These are phyloP conservation scores for Lepas anatifera DNA, from an alignment of 2,888 invertebrate species.

Conservation along the genomic window DNA sequence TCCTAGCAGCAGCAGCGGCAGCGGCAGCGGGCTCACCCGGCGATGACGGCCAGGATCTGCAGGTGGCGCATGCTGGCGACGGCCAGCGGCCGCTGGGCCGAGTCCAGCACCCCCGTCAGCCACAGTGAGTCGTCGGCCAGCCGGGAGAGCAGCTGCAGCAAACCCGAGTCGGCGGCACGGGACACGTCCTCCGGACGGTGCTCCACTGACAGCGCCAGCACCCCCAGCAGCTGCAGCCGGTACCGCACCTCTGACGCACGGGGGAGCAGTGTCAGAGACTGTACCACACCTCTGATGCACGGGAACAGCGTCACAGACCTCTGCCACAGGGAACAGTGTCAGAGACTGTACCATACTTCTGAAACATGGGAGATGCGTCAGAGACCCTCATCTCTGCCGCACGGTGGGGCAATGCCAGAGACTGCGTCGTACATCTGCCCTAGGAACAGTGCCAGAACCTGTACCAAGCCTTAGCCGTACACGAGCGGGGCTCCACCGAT, in stretches of 20 bases:
- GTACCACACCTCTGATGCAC: background rate
- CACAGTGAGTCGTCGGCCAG: conserved; percentile 29
- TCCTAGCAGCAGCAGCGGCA: too few species aligned
- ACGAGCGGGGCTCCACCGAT: too few species aligned
- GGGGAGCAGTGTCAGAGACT: too few species aligned
- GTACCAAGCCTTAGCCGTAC: too few species aligned
- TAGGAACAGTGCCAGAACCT: too few species aligned
- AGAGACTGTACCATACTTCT: too few species aligned
- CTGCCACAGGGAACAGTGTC: too few species aligned
- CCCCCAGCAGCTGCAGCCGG: conserved; percentile 38
- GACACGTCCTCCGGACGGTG: conserved; percentile 43
- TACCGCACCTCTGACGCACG: conserved; percentile 31
- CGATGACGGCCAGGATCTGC: conserved; percentile 44
- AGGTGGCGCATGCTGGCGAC: conserved; percentile 43
- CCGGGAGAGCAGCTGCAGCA: conserved; percentile 38
- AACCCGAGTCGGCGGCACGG: conserved; percentile 42
- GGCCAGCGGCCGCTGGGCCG: conserved; percentile 27
- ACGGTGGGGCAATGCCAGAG: too few species aligned
- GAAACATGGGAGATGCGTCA: too few species aligned
- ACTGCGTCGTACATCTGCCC: too few species aligned
- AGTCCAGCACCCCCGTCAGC: background rate
- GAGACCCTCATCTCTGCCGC: too few species aligned
- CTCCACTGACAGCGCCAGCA: conserved; percentile 43
- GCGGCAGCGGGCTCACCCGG: conserved; percentile 34
- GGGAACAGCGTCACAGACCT: too few species aligned